Conservation (phyloP, 2,113 vertebrate species). For the Bufo bufo region DNA sequence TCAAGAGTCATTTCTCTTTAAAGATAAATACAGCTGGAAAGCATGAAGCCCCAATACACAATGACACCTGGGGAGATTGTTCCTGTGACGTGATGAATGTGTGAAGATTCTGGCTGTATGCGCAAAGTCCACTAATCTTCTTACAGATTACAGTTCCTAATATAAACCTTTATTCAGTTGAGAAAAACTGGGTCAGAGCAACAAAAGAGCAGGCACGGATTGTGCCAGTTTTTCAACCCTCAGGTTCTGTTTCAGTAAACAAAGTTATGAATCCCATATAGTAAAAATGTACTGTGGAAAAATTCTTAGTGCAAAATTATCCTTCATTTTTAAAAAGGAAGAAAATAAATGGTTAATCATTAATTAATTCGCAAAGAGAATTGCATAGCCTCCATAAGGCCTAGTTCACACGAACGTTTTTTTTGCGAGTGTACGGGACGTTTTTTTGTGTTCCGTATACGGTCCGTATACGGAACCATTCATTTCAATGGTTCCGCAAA, state of each 20-base stretch:
- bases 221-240: neutral
- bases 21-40: conserved; percentile 11
- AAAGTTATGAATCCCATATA: neutral
- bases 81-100: neutral
- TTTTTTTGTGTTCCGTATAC: too few species aligned
- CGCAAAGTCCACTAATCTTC: conserved; percentile 24
- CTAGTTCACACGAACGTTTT: too few species aligned
- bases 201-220: conserved; percentile 29
- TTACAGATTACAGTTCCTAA: conserved; percentile 58
- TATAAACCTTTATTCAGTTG: conserved; percentile 55
- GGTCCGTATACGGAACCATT: too few species aligned
- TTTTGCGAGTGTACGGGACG: too few species aligned
- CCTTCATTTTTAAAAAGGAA: neutral
- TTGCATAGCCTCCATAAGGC: too few species aligned
- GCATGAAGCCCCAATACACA: neutral
- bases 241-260: neutral
- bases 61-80: fast-evolving
- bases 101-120: conserved; percentile 21
- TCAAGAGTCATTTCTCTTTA: neutral
- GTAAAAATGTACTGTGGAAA: too few species aligned
- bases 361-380: neutral
- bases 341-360: neutral
- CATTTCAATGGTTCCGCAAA: too few species aligned
- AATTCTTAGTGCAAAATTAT: neutral
- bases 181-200: conserved; percentile 23